Conservation (phyloP, 2,113 vertebrate species). For the Origma solitaria region DNA sequence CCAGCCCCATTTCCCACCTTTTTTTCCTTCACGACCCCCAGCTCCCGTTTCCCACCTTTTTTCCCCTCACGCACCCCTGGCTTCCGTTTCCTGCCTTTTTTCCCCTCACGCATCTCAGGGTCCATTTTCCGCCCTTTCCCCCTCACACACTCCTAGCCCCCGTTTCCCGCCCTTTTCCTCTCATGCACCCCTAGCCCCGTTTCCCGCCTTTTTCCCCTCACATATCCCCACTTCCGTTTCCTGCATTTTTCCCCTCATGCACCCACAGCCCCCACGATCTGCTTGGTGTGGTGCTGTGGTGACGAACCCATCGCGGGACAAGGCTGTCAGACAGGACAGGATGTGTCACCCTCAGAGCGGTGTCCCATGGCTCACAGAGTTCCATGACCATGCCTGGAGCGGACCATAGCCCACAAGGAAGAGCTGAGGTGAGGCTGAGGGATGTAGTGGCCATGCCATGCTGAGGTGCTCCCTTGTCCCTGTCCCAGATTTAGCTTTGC, state of each 20-base stretch:
- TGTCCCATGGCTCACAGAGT: fast-evolving
- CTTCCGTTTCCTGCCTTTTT: background rate
- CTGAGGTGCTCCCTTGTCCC: background rate
- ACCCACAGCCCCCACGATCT: fast-evolving
- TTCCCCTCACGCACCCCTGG: fast-evolving
- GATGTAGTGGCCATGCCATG: fast-evolving
- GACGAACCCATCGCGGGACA: fast-evolving
- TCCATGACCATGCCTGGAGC: fast-evolving
- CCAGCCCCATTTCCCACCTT: fast-evolving
- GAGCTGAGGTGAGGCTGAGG: background rate
- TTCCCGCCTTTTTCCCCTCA: background rate
- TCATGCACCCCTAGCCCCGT: fast-evolving
- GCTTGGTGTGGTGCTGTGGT: fast-evolving
- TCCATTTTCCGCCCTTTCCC: background rate
- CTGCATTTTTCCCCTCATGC: fast-evolving
- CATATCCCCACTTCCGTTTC: fast-evolving
- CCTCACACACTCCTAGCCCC: fast-evolving
- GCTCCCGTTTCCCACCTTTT: background rate
- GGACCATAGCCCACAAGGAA: too few relatives aligned
- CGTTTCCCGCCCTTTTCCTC: too few relatives aligned
- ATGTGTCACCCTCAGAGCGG: fast-evolving
- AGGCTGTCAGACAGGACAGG: fast-evolving
- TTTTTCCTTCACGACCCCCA: fast-evolving
- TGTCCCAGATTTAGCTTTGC: background rate
- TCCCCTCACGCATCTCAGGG: too few relatives aligned